A percentile compares a stretch with the other conserved stretches of the same genome.
Conservation (phyloP, 1,140 invertebrate species). For the Globodera ellingtonae region DNA sequence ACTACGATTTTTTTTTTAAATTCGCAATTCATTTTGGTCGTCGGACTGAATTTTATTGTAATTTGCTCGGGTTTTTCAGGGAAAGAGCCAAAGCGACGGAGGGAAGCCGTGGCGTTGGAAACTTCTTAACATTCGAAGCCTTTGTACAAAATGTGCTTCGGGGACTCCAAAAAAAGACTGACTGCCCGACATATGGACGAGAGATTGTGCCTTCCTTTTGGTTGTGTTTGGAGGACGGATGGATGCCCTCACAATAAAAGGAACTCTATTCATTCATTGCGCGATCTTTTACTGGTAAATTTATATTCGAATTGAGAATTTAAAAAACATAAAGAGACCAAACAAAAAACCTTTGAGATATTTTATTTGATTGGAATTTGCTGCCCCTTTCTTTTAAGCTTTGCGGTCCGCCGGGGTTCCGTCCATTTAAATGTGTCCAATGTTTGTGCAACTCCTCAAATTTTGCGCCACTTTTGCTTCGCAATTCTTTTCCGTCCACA, state of each 20-base stretch:
- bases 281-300: neutral
- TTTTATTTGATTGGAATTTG: neutral
- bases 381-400: neutral
- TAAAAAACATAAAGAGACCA: neutral
- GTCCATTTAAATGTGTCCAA: neutral
- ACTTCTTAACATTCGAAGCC: conserved; percentile 9
- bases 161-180: neutral
- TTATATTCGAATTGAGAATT: neutral
- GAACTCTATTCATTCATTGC: neutral
- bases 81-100: conserved; percentile 21
- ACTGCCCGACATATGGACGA: neutral
- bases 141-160: too few relatives aligned
- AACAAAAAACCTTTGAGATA: neutral
- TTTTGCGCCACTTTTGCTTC: neutral
- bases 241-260: neutral
- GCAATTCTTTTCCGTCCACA: neutral
- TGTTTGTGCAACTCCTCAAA: neutral
- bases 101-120: conserved; percentile 23
- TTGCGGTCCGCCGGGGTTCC: neutral
- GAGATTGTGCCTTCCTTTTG: neutral
- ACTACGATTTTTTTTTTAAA: conserved; percentile 7
- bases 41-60: too few relatives aligned
- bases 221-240: too few relatives aligned
- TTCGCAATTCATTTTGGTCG: too few relatives aligned
- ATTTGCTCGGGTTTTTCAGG: neutral